Evolutionary conservation across 1,140 invertebrate species (phyloP), one percentile per base, ranked within the genome.

Genomic region (Pararge aegeria): DNA sequence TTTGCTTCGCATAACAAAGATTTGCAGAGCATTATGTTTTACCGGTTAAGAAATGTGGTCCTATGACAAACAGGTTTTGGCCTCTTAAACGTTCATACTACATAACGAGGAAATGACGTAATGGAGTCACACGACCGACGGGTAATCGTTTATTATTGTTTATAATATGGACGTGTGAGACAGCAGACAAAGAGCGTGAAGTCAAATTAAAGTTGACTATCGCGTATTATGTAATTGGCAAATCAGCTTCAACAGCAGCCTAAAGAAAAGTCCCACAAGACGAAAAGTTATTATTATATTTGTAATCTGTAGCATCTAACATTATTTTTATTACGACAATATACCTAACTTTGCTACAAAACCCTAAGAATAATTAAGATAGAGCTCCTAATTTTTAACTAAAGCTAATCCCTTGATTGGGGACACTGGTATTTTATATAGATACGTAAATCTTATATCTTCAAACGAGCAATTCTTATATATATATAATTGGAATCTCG

Each of bases 151-250:
- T 46, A 46, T 34, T 34, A 12, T 34, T 34, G 50, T 21, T 42
- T 55, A 44, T 53, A n/a, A 60, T 38, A 37, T 54, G 49, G 48
- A 58, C 55, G 44, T 59, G 50, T 66, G 52, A 59, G 38, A 63
- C 60, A 62, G 58, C 61, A 54, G 34, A 51, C 51, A 59, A 64
- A 42, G 18, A 58, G 20, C 15, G 21, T 18, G 34, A 38, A 27
- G 15, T 55, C 44, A 27, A 58, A 58, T 53, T 21, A 57, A 66
- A 42, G 54, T 61, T 54, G 16, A 3, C 19, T 46, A 46, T 46
- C 42, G 42, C 0, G 19, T 46, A 6, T 46, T 46, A 46, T 20
- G 42, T 20, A 46, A 46, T 46, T 18, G 13, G 18, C 38, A 37
- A 10, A 4, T 37, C 34, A n/a, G 16, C 38, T 42, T 13, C 16